phyloP scores from a whole-genome alignment of 2,797 vertebrate genomes.

The Liasis olivaceus region DNA sequence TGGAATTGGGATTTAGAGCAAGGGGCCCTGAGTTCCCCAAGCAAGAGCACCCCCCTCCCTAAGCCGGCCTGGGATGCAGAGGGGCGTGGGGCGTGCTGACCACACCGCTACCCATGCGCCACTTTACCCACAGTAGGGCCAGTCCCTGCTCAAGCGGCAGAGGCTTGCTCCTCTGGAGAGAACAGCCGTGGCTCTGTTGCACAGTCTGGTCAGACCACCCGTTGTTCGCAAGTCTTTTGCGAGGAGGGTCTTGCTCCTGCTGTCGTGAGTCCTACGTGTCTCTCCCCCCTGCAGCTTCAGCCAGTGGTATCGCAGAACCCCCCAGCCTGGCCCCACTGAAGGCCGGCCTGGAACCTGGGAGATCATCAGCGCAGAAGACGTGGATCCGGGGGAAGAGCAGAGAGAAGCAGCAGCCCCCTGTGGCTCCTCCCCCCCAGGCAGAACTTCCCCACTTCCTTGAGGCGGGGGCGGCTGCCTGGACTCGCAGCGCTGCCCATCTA shows the following conservation, averaged over 20 bases:
- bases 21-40: neutral
- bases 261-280: neutral
- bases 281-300: slow-evolving; percentile 81
- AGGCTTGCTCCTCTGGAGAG: neutral
- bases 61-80: neutral
- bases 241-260: neutral
- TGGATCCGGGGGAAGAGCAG: slow-evolving; percentile 35
- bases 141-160: neutral
- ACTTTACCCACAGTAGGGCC: neutral
- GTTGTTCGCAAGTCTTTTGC: too few relatives aligned
- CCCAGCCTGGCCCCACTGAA: slow-evolving; percentile 61
- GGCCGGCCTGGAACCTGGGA: slow-evolving; percentile 79
- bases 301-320: slow-evolving; percentile 80
- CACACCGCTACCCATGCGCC: neutral
- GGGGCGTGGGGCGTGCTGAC: neutral
- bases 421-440: neutral
- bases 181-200: neutral
- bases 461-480: fast-evolving
- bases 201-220: neutral
- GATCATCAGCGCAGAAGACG: slow-evolving; percentile 75
- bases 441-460: neutral
- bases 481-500: fast-evolving
- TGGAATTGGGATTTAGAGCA: neutral
- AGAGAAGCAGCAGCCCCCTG: neutral
- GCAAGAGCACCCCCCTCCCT: neutral